Conservation (phyloP, 1,140 invertebrate species). For the Macrobrachium rosenbergii region DNA sequence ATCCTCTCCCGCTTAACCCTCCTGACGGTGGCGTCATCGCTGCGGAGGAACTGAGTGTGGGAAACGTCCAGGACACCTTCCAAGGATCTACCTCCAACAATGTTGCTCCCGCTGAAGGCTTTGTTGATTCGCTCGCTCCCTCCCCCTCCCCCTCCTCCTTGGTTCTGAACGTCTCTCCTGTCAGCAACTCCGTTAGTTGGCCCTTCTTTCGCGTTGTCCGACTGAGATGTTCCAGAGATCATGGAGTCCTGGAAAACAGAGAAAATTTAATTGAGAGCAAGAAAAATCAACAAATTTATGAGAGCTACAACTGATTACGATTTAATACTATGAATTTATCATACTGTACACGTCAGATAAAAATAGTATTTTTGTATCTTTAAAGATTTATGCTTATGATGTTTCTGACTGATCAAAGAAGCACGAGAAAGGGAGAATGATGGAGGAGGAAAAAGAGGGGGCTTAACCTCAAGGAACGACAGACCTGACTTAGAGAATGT, state of each 20-base stretch:
- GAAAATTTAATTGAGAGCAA: no score
- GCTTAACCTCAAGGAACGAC: not conserved
- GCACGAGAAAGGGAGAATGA: not conserved
- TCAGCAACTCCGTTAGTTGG: not conserved
- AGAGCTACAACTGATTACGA: no score
- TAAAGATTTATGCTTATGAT: not conserved
- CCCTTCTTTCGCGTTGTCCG: not conserved
- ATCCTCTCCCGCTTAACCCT: conserved; percentile 48
- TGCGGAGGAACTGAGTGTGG: conserved; percentile 49
- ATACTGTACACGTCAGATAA: not conserved
- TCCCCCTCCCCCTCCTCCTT: conserved; percentile 9
- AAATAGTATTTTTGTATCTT: not conserved
- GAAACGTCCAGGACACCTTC: conserved; percentile 21
- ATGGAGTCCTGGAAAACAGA: no score
- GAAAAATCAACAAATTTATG: no score
- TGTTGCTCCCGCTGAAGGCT: no score
- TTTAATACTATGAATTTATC: no score
- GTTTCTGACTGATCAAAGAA: not conserved
- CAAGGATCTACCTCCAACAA: not conserved
- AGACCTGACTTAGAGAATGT: not conserved
- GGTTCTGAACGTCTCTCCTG: not conserved
- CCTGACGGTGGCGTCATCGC: conserved; percentile 54
- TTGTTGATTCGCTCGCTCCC: not conserved
- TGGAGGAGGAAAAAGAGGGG: not conserved
- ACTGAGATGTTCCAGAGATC: no score